Percentiles rank a stretch among this genome's conserved stretches.
These are phyloP conservation scores for Setophaga coronata DNA, from an alignment of 2,113 vertebrate genomes.

Conservation along the genomic window DNA sequence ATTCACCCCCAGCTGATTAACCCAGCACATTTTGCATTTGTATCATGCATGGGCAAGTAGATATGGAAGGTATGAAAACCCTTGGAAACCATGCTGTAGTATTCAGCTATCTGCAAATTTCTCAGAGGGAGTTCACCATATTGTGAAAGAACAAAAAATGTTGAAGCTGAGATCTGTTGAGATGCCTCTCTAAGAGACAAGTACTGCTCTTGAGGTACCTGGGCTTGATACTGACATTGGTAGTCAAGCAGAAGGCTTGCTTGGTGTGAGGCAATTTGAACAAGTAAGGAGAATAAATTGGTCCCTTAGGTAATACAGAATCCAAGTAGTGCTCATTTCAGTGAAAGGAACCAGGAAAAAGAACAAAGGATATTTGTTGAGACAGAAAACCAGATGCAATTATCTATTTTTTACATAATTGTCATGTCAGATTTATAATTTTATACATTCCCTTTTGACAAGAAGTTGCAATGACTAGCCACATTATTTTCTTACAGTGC, in stretches of 20 bases:
- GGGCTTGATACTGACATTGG: not conserved
- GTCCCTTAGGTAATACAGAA: not conserved
- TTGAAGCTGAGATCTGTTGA: not conserved
- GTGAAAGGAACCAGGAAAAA: not conserved
- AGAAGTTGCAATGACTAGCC: conserved; percentile 7
- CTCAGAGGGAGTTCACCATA: not conserved
- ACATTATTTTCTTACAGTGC: conserved; percentile 50
- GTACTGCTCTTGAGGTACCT: not conserved
- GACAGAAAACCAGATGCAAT: conserved; percentile 38
- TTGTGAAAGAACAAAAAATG: not conserved
- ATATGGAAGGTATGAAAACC: not conserved
- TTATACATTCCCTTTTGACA: conserved; percentile 50
- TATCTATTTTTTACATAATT: conserved; percentile 50
- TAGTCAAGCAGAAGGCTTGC: not conserved
- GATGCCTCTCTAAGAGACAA: not conserved
- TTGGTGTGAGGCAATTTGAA: not conserved
- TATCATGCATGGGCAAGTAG: not conserved
- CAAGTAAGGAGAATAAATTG: not conserved
- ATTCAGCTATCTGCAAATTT: not conserved
- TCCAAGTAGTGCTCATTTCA: not conserved
- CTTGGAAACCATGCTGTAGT: not conserved
- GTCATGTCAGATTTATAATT: conserved; percentile 49
- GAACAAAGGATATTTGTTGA: not conserved
- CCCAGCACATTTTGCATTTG: not conserved
- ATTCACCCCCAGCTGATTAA: not conserved